Evolutionary conservation across 2,888 invertebrate genomes (phyloP).

Genomic region (Harpalus rufipes): DNA sequence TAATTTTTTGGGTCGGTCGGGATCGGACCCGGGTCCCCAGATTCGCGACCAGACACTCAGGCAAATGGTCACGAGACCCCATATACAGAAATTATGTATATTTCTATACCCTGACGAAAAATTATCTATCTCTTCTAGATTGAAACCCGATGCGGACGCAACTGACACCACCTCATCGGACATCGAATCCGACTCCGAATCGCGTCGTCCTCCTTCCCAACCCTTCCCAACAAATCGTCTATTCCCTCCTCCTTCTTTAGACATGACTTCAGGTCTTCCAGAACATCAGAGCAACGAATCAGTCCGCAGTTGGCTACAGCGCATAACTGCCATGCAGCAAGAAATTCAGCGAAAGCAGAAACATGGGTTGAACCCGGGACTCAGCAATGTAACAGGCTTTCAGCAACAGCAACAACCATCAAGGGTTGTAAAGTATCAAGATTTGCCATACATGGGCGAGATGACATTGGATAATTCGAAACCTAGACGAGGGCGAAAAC

Average conservation of each 20-base stretch:
- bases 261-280: slow-evolving; percentile 72
- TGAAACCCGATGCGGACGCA: slow-evolving; percentile 56
- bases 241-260: slow-evolving; percentile 70
- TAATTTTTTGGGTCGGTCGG: too few relatives aligned
- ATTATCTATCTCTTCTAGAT: slow-evolving; percentile 42
- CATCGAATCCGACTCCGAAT: slow-evolving; percentile 50
- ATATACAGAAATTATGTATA: neutral
- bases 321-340: slow-evolving; percentile 86
- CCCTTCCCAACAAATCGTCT: neutral
- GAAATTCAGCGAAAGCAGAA: slow-evolving; percentile 77
- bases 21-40: too few relatives aligned
- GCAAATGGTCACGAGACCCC: too few relatives aligned
- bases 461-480: slow-evolving; percentile 93
- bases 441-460: slow-evolving; percentile 95
- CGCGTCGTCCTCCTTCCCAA: slow-evolving; percentile 13
- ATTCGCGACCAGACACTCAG: too few relatives aligned
- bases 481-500: slow-evolving; percentile 91
- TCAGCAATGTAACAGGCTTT: slow-evolving; percentile 2
- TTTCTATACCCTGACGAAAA: neutral
- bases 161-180: slow-evolving; percentile 49
- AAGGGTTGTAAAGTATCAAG: slow-evolving; percentile 86
- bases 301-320: slow-evolving; percentile 87
- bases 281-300: slow-evolving; percentile 81
- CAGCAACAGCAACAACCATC: slow-evolving; percentile 71
- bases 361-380: slow-evolving; percentile 16